These are phyloP conservation scores for Montifringilla adamsi DNA, from an alignment of 2,113 vertebrate species.

Conservation along the genomic window DNA sequence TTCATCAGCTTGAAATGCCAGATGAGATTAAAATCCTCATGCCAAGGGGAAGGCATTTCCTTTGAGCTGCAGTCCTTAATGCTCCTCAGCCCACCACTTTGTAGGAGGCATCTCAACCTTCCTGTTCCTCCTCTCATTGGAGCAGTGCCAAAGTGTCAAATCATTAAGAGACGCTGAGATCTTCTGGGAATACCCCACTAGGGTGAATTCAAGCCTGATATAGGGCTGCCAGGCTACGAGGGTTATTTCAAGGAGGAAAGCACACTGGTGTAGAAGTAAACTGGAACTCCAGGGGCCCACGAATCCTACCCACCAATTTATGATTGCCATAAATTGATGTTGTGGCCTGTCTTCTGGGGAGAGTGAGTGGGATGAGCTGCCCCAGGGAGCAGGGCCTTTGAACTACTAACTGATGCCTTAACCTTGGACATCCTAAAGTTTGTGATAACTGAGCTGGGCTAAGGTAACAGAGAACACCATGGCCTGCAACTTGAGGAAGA, in stretches of 20 bases:
- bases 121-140: background rate
- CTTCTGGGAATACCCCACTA: background rate
- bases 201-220: background rate
- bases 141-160: background rate
- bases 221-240: background rate
- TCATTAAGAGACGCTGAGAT: background rate
- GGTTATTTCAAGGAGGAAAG: background rate
- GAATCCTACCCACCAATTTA: background rate
- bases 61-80: background rate
- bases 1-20: constrained; percentile 37
- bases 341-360: background rate
- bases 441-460: background rate
- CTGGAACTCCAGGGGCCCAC: fast-evolving
- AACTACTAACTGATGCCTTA: background rate
- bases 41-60: background rate
- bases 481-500: background rate
- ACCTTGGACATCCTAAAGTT: background rate
- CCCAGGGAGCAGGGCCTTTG: background rate
- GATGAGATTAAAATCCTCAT: constrained; percentile 6
- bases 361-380: background rate
- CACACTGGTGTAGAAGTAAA: fast-evolving
- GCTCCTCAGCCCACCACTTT: background rate
- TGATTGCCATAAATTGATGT: background rate
- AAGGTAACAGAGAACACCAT: background rate
- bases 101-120: background rate